These are phyloP conservation scores for Melanitta fusca DNA, from an alignment of 2,797 vertebrate species.

Conservation along the genomic window DNA sequence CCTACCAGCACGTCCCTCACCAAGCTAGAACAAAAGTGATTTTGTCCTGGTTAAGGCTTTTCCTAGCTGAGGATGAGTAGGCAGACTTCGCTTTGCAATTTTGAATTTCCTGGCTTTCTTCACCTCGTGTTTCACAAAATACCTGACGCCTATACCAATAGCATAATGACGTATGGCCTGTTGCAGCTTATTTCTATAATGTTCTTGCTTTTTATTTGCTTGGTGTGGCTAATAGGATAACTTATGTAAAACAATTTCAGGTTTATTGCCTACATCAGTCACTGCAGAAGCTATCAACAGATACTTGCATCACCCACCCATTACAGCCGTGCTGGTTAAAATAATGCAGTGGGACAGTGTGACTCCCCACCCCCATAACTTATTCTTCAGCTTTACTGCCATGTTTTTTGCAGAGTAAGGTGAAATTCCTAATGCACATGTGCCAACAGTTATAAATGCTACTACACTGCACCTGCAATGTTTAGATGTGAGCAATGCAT, in stretches of 20 bases:
- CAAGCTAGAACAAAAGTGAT: background rate
- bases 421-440: background rate
- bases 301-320: constrained; percentile 55
- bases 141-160: background rate
- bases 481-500: background rate
- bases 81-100: background rate
- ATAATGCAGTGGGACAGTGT: background rate
- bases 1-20: background rate
- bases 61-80: background rate
- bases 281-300: background rate
- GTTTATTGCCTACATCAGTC: background rate
- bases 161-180: background rate
- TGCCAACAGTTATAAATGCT: background rate
- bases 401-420: background rate
- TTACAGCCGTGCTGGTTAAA: constrained; percentile 25
- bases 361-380: background rate
- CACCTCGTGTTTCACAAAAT: background rate
- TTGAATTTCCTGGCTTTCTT: background rate
- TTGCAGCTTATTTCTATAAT: background rate
- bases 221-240: background rate
- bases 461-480: background rate
- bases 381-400: background rate
- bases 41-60: background rate
- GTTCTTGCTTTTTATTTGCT: constrained; percentile 26
- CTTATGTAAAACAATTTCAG: constrained; percentile 13